Evolutionary conservation across 2,113 vertebrate genomes (phyloP), one percentile per base, ranked within the genome.

Genomic region (Dolichallabes microphthalmus): DNA sequence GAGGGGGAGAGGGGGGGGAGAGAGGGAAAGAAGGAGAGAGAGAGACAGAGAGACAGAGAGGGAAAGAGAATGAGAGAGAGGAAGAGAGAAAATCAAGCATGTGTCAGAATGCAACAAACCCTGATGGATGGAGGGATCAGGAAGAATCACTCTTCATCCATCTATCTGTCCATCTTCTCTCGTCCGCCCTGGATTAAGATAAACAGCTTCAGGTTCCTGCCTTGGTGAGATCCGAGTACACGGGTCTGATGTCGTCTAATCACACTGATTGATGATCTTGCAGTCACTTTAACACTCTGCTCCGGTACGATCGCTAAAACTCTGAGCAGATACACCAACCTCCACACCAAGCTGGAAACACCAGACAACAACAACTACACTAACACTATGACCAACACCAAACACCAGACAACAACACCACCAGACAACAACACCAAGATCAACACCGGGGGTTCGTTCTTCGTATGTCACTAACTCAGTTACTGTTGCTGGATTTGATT

Each of bases 121-220:
- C 20, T 73, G 35, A 39, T 39, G 20, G 69, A 73, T 73, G 66
- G 66, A 69, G 66, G 30, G 66, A 69, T 69, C 30, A 69, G 66
- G 66, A 69, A 35, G 66, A 69, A 69, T 35, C 27, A 69, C 66
- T 39, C 69, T 39, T 45, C 35, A 22, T 45, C 69, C 69, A 73
- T 73, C 69, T 73, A 45, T 73, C 69, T 73, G 35, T 73, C 69
- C 35, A 73, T 73, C 69, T 73, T 6, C 69, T 10, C 20, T 73
- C 35, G 0, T 12, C 20, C 5, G 10, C 35, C 35, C 35, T 35
- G 69, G 20, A 71, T 45, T 39, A 45, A 71, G 69, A 71, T 71
- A 45, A 71, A 71, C 69, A 71, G 69, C 19, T 22, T 11, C 22
- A 20, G 10, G 69, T 45, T 45, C 25, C 35, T 12, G 3, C 19